Base-by-base conservation (phyloP, 1,140 invertebrate species). In the Drosophila bipectinata region DNA sequence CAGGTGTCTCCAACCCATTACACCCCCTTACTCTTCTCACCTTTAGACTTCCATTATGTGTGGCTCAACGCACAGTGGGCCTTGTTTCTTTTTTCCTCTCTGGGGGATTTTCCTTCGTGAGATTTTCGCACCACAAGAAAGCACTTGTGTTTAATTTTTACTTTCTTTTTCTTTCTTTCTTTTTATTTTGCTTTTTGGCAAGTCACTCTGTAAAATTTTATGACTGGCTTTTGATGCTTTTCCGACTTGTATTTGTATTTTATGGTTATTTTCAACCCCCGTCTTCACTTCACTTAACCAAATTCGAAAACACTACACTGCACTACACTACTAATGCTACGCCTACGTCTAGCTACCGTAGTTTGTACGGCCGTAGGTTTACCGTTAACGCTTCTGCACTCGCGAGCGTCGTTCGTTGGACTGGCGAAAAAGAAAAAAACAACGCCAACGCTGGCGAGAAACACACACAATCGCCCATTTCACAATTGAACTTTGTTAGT, bases 401-500 rank as follows among this genome's bases (percentile, higher is more conserved):
- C 75, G 66, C 67, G 83, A 64, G 77, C 76, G 68, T 79, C 76
- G 79, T 88, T 72, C 72, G 63, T 72, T 32, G 60, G 69, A 87
- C 83, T 87, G 83, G 75, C 82, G 67, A 85, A 82, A 82, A 74
- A 71, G 52, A 78, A 51, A 57, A 64, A 41, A 54, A 26, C 57
- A 60, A 58, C 45, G 15, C 47, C 47, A 9, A 49, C 37, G 15
- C 15, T 7, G n/a, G 7, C 26, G 10, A 58, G 26, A 66, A 68
- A 57, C 58, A 18, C 56, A 28, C 52, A 66, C 21, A 76, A 68
- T n/a, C 55, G 55, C 55, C 21, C 61, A 76, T 60, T 71, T 81
- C 68, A 75, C 66, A 76, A 79, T 66, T 76, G 66, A 88, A 88
- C 83, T 78, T 72, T 84, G 63, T 56, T 74, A 75, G 45, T 39